Evolutionary conservation across 2,113 vertebrate genomes (phyloP).

Genomic region (Verasper variegatus): DNA sequence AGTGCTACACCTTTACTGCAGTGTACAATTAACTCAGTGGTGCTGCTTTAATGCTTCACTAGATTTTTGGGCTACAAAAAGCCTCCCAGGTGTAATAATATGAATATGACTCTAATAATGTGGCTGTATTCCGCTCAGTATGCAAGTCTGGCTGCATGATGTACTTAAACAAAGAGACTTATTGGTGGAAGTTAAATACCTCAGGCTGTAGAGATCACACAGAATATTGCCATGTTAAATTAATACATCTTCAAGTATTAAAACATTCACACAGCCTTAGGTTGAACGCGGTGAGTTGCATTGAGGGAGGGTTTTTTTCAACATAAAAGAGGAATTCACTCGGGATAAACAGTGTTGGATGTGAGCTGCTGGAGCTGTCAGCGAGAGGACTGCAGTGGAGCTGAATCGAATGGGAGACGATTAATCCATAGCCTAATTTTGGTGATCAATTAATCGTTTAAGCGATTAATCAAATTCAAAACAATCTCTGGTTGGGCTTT

Average conservation of each 20-base stretch:
- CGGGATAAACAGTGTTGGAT: not conserved
- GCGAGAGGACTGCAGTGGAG: not conserved
- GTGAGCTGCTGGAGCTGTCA: not conserved
- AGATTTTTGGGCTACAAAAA: constrained; percentile 10
- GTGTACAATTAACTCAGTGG: constrained; percentile 7
- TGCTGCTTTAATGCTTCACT: constrained; percentile 29
- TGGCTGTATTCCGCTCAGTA: constrained; percentile 3
- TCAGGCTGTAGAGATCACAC: constrained; percentile 53
- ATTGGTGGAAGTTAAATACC: constrained; percentile 30
- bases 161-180: constrained; percentile 40
- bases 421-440: not conserved
- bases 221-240: constrained; percentile 62
- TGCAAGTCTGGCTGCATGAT: constrained; percentile 18
- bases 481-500: not conserved
- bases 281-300: not conserved
- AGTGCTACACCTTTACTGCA: constrained; percentile 4
- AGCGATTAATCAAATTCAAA: not conserved
- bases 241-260: constrained; percentile 50
- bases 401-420: not conserved
- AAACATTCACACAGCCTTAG: constrained; percentile 45
- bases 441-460: not conserved
- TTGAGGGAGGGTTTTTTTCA: constrained; percentile 16
- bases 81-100: constrained; percentile 46
- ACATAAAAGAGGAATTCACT: constrained; percentile 31
- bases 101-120: constrained; percentile 47